phyloP scores from a whole-genome alignment of 2,113 vertebrate species.

The Channa maculata region DNA sequence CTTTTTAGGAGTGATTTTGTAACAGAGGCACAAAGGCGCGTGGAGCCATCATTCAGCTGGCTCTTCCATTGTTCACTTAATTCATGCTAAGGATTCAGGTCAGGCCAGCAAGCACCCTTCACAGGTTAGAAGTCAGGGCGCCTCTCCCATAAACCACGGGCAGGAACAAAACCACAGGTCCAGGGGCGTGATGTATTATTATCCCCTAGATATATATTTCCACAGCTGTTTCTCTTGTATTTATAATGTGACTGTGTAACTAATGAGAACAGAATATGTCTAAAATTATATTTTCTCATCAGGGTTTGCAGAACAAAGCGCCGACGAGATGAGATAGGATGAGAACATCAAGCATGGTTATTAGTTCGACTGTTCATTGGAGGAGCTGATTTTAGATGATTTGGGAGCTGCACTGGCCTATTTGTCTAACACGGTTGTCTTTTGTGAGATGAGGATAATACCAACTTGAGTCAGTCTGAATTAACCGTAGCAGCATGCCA shows the following conservation, averaged over 20 bases:
- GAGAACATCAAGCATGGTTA: conserved; percentile 52
- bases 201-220: conserved; percentile 65
- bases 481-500: conserved; percentile 32
- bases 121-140: conserved; percentile 78
- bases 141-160: conserved; percentile 48
- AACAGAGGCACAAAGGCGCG: conserved; percentile 79
- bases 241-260: conserved; percentile 69
- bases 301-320: conserved; percentile 61
- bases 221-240: conserved; percentile 61
- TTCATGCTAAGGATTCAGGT: conserved; percentile 85
- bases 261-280: conserved; percentile 71
- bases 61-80: conserved; percentile 80
- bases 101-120: conserved; percentile 70
- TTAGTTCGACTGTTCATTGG: conserved; percentile 50
- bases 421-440: conserved; percentile 37
- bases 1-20: conserved; percentile 81
- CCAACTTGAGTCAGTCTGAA: conserved; percentile 33
- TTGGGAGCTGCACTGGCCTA: conserved; percentile 36
- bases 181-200: conserved; percentile 54
- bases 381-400: conserved; percentile 41
- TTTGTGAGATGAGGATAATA: conserved; percentile 41
- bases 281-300: conserved; percentile 73
- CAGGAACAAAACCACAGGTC: conserved; percentile 52
- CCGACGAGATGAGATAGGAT: conserved; percentile 60
- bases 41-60: conserved; percentile 79